Percentiles rank a stretch among this genome's conserved stretches.
These are phyloP conservation scores for Drosophila seclusa DNA, from an alignment of 2,888 invertebrate genomes.

Conservation along the genomic window DNA sequence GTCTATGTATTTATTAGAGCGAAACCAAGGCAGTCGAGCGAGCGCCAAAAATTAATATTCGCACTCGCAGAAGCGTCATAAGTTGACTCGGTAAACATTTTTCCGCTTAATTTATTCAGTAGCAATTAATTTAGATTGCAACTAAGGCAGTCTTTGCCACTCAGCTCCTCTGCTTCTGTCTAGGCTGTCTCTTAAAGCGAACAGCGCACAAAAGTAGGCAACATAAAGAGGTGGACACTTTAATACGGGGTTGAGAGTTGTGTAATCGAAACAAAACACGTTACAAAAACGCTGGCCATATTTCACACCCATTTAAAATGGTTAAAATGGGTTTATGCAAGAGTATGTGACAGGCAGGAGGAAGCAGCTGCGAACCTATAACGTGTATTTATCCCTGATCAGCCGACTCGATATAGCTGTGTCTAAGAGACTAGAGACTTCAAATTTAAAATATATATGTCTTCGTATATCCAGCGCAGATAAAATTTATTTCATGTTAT, in stretches of 20 bases:
- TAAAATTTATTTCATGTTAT: neutral
- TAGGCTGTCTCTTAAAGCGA: constrained; percentile 20
- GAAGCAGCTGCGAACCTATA: neutral
- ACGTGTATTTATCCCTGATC: neutral
- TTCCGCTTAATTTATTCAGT: constrained; percentile 79
- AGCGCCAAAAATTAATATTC: constrained; percentile 71
- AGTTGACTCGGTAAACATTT: constrained; percentile 76
- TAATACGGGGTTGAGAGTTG: constrained; percentile 31
- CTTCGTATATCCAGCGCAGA: neutral
- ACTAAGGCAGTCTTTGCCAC: constrained; percentile 62
- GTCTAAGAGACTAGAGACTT: neutral
- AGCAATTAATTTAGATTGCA: constrained; percentile 80
- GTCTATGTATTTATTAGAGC: constrained; percentile 58
- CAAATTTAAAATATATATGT: neutral
- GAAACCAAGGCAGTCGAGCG: constrained; percentile 28
- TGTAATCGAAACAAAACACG: neutral
- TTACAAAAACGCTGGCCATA: constrained; percentile 4
- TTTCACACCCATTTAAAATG: neutral
- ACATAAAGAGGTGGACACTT: constrained; percentile 30
- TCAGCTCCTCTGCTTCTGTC: neutral
- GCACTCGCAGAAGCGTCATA: constrained; percentile 74
- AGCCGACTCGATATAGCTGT: neutral
- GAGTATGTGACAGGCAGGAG: neutral
- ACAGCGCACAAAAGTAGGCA: constrained; percentile 47
- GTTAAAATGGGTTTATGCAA: neutral